Evolutionary conservation across 2,888 invertebrate genomes (phyloP).

Genomic region (Petrophora chlorosata): DNA sequence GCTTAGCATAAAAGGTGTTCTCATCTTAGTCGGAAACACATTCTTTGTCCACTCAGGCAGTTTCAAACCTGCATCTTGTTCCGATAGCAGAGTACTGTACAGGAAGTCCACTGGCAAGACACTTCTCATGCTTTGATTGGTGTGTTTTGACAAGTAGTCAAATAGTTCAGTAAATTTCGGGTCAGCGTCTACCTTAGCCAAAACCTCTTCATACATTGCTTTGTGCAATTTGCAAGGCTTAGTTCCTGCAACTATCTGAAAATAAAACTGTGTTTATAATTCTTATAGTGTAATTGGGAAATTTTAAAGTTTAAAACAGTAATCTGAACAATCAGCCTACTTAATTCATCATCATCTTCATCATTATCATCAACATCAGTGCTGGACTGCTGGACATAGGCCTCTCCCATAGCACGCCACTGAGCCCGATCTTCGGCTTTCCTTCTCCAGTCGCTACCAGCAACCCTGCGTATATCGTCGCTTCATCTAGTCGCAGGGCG

Average conservation of each 20-base stretch:
- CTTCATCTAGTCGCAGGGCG: no score
- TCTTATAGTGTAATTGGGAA: no score
- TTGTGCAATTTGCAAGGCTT: slow-evolving; percentile 68
- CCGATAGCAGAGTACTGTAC: slow-evolving; percentile 87
- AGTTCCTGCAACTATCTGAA: slow-evolving; percentile 70
- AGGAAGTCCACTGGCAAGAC: slow-evolving; percentile 88
- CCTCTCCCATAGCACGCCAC: no score
- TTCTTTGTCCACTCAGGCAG: slow-evolving; percentile 90
- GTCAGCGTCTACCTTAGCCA: slow-evolving; percentile 76
- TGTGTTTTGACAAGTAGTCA: slow-evolving; percentile 82
- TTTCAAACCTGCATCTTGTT: slow-evolving; percentile 85
- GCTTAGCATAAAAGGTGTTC: slow-evolving; percentile 86
- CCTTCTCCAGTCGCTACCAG: no score
- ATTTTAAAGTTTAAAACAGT: no score
- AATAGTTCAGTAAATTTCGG: slow-evolving; percentile 85
- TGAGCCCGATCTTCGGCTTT: no score
- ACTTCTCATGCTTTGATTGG: slow-evolving; percentile 75
- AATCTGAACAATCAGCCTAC: no score
- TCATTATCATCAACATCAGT: no score
- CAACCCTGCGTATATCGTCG: no score
- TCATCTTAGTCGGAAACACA: slow-evolving; percentile 87
- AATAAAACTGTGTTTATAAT: no score
- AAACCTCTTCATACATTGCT: slow-evolving; percentile 74
- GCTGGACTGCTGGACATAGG: no score
- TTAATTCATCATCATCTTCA: no score